Evolutionary conservation across 2,113 vertebrate species (phyloP), one percentile per base, ranked within the genome.

Genomic region (Ceyx cyanopectus): DNA sequence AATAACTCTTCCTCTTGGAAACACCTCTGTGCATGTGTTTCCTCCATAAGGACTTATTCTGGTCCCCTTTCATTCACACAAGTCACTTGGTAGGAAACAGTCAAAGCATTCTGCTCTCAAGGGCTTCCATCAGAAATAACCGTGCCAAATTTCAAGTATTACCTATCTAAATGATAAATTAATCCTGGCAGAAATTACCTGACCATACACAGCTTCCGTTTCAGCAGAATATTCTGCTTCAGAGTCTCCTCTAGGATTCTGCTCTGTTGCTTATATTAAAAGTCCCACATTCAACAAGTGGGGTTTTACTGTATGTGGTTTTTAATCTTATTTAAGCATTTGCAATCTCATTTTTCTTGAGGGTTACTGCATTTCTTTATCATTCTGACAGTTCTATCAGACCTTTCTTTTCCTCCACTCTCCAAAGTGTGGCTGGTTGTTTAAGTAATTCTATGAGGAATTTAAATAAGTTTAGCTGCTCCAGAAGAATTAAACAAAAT

Each of bases 401-500:
- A 76, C 53, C 50, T 76, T 57, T 51, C 53, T 50, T 68, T 85
- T 20, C 80, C 51, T 69, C 45, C 7, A 5, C 46, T 76, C 54
- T 58, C 57, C 82, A 60, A 89, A 81, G 84, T 80, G 84, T 87
- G 94, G 60, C 70, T 77, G 46, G 58, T 82, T 92, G 92, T 90
- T 93, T 87, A 82, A 89, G 37, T 58, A 34, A 16, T 51, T 76
- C 79, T 70, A 9, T 22, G 70, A 91, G 68, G 91, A 93, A 91
- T 94, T 89, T 87, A 81, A 94, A 87, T 65, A 62, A 84, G 74
- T 83, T 84, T n/a, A 78, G 79, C 76, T 61, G 40, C 76, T 80
- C 60, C 53, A 87, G 60, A 93, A 91, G 78, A 93, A 94, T 94
- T 73, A 94, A 94, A 70, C 80, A 81, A 95, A 95, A 87, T 84